phyloP scores from a whole-genome alignment of 2,797 vertebrate species.

The Bothrops alternatus region DNA sequence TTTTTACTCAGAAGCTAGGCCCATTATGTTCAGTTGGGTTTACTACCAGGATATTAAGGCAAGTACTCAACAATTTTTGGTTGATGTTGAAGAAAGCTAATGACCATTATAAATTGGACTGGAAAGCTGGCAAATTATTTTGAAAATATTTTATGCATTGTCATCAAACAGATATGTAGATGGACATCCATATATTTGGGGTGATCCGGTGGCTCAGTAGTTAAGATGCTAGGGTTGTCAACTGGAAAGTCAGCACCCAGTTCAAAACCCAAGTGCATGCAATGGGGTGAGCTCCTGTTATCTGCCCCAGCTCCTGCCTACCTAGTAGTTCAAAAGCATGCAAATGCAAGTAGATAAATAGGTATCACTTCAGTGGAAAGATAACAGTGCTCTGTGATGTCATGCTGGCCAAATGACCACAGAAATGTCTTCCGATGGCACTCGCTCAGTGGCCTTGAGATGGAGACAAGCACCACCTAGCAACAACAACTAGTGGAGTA shows the following conservation, averaged over 20 bases:
- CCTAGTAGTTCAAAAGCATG: background rate
- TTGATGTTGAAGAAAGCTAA: background rate
- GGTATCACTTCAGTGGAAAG: background rate
- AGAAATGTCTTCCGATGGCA: background rate
- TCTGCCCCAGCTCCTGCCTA: background rate
- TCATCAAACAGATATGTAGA: background rate
- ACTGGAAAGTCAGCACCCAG: background rate
- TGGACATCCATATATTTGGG: background rate
- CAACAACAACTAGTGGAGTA: background rate
- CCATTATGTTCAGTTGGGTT: background rate
- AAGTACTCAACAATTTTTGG: background rate
- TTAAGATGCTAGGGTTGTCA: background rate
- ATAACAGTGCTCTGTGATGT: background rate
- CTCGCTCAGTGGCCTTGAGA: background rate
- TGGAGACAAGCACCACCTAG: fast-evolving
- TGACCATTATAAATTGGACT: background rate
- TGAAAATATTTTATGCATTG: background rate
- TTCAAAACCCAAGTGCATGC: background rate
- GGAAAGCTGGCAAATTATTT: background rate
- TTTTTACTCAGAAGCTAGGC: background rate
- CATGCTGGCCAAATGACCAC: background rate
- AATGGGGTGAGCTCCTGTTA: background rate
- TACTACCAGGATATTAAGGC: background rate
- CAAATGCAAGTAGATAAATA: background rate
- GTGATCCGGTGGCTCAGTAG: background rate